These are phyloP conservation scores for Leuctra nigra DNA, from an alignment of 2,888 invertebrate species.

Conservation along the genomic window DNA sequence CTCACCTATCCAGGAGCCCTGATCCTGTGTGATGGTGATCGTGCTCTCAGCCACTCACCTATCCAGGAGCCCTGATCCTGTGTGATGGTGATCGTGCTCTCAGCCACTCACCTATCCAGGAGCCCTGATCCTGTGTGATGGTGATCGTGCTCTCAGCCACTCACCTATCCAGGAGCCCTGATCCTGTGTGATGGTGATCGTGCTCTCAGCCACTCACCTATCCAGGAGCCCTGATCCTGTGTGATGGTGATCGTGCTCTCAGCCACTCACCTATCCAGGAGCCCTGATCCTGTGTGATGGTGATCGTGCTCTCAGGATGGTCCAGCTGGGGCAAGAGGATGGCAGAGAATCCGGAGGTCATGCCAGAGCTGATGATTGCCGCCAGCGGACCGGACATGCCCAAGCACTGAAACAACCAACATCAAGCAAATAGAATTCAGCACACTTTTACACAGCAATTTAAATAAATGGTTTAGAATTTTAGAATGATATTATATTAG, in stretches of 20 bases:
- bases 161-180: constrained; percentile 53
- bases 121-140: constrained; percentile 41
- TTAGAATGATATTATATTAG: not conserved
- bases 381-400: constrained; percentile 51
- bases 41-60: constrained; percentile 44
- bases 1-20: constrained; percentile 53
- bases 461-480: not conserved
- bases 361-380: constrained; percentile 50
- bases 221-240: constrained; percentile 46
- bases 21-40: constrained; percentile 37
- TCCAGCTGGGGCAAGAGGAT: constrained; percentile 44
- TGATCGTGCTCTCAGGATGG: constrained; percentile 35
- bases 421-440: not conserved
- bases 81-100: constrained; percentile 38
- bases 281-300: constrained; percentile 39
- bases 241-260: constrained; percentile 38
- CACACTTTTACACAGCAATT: not conserved
- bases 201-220: constrained; percentile 46
- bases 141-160: constrained; percentile 37
- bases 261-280: constrained; percentile 51
- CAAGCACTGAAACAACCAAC: constrained; percentile 43
- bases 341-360: constrained; percentile 55
- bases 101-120: constrained; percentile 54
- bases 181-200: constrained; percentile 37
- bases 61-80: constrained; percentile 48